Base-by-base conservation (phyloP, 2,888 invertebrate species). In the Cecidostiba fungosa region DNA sequence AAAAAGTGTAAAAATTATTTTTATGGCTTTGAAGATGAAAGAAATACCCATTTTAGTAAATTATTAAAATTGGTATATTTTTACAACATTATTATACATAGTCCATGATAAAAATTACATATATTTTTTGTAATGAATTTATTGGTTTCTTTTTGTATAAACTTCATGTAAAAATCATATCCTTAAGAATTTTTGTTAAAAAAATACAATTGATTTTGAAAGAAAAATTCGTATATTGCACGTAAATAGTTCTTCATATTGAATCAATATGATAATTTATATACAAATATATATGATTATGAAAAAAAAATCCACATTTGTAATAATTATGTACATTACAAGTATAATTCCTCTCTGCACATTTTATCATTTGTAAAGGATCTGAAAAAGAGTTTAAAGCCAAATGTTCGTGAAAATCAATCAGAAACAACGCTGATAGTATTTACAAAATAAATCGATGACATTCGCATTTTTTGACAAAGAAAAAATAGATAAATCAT, bases 201-300 rank as follows among this genome's bases (percentile, higher is more conserved):
- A 77, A 85, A 82, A 85, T 83, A 80, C n/a, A 81, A 74, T 81
- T 82, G 59, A 73, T 62, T 78, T 78, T 36, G 16, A 70, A 86
- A 59, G 50, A 69, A 47, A 69, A 26, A 84, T 79, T 54, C 47
- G 36, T 29, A 74, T 79, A 81, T 81, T 81, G 77, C 70, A 84
- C 84, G 39, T 70, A 36, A 39, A 76, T 50, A 73, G 66, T 77
- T 59, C 62, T 86, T 77, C 66, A 79, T 85, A 84, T 84, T 72
- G 70, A 86, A 86, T 84, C 80, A 86, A 82, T 85, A 86, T 85
- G 62, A 23, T 87, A 82, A 80, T 59, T 85, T 77, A 82, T 78
- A 82, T 85, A 87, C 84, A 86, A 85, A 85, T 79, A 85, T 81
- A 83, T 77, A 74, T 81, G 69, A 86, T 84, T 72, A 80, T 82